Percentiles rank a stretch among this genome's conserved stretches.
These are phyloP conservation scores for Porites evermanni DNA, from an alignment of 92 coral and sea anemone species.

Conservation along the genomic window DNA sequence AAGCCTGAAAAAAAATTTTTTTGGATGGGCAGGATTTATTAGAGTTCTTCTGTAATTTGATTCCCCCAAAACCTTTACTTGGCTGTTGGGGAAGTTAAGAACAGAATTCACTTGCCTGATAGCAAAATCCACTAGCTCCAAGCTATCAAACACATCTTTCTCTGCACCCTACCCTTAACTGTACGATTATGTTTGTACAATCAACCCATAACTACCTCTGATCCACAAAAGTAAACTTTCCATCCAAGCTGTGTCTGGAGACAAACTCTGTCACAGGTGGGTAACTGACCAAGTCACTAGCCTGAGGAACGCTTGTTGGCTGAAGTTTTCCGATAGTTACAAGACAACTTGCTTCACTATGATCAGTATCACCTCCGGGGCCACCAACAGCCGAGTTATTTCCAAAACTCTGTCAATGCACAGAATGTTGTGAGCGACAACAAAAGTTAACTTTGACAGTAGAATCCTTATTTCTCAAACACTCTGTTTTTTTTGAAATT, in stretches of 20 bases:
- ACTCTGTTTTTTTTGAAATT: too few species aligned
- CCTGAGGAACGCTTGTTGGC: conserved; percentile 90
- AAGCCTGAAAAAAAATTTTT: too few species aligned
- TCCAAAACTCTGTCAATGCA: conserved; percentile 27
- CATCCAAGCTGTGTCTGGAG: conserved; percentile 96
- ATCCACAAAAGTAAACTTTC: conserved; percentile 96
- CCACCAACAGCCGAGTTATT: conserved; percentile 17
- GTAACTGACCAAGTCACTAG: conserved; percentile 77
- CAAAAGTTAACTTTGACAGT: background rate
- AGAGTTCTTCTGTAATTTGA: too few species aligned
- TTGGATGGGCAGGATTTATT: too few species aligned
- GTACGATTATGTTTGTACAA: background rate
- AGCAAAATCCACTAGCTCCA: too few species aligned
- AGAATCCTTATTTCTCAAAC: background rate
- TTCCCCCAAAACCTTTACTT: too few species aligned
- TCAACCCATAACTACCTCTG: conserved; percentile 73
- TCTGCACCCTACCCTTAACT: too few species aligned
- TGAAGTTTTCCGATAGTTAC: conserved; percentile 96
- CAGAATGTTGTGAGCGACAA: background rate
- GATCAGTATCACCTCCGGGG: conserved; percentile 35
- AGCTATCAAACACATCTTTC: too few species aligned
- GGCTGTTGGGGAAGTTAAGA: too few species aligned
- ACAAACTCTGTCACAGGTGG: conserved; percentile 92
- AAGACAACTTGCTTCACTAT: conserved; percentile 45
- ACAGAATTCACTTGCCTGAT: too few species aligned